These are phyloP conservation scores for Papilio glaucus DNA, from an alignment of 1,140 invertebrate species.

Conservation along the genomic window DNA sequence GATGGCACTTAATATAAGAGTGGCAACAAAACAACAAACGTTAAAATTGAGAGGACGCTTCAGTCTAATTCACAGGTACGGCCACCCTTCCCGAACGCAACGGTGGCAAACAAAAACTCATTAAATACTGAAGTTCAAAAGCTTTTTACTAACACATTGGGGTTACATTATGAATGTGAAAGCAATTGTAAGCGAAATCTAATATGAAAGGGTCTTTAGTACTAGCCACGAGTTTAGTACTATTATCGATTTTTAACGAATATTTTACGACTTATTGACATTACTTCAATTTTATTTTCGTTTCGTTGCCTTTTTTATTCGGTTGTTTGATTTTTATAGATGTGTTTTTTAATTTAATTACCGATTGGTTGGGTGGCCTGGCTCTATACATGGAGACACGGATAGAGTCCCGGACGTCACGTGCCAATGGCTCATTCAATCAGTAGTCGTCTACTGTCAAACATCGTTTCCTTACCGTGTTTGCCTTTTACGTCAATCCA, in stretches of 20 bases:
- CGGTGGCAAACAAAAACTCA: conserved; percentile 32
- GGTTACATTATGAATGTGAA: conserved; percentile 31
- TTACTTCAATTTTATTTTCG: neutral
- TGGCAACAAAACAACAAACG: conserved; percentile 21
- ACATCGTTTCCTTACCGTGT: too few species aligned
- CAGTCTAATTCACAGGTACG: conserved; percentile 30
- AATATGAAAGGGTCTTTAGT: conserved; percentile 14
- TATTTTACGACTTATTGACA: conserved; percentile 12
- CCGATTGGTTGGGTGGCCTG: neutral
- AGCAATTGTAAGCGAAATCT: conserved; percentile 33
- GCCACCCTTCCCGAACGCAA: conserved; percentile 18
- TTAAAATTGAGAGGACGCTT: conserved; percentile 23
- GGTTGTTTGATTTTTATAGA: neutral
- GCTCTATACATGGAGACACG: neutral
- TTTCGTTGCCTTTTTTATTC: neutral
- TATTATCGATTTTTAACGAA: conserved; percentile 31
- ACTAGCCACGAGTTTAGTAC: neutral
- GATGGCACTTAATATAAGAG: conserved; percentile 22
- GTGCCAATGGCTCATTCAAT: too few species aligned
- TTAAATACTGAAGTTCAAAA: conserved; percentile 32
- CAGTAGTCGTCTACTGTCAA: too few species aligned
- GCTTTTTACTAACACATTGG: conserved; percentile 35
- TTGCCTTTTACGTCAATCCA: too few species aligned
- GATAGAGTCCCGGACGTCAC: too few species aligned
- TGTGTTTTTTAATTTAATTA: neutral